Conservation (phyloP, 2,888 invertebrate genomes). For the Agrypnus murinus region DNA sequence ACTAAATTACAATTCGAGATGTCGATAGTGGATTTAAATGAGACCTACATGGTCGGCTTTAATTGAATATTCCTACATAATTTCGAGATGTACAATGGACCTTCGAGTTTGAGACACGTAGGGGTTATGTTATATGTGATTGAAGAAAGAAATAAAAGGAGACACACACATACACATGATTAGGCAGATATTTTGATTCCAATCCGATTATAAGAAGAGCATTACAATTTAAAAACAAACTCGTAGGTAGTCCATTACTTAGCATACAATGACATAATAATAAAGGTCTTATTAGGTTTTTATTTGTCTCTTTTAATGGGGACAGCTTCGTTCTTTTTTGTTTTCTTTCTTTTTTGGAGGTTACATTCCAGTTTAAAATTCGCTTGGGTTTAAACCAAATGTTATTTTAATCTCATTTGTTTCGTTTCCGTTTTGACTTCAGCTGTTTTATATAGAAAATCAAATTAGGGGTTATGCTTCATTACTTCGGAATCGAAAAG, state of each 20-base stretch:
- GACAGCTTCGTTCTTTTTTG: too few species aligned
- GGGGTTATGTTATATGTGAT: background rate
- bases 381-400: too few species aligned
- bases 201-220: conserved; percentile 34
- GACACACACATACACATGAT: conserved; percentile 1
- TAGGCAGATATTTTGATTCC: conserved; percentile 27
- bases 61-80: conserved; percentile 30
- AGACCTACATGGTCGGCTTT: conserved; percentile 33
- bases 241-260: conserved; percentile 31
- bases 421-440: too few species aligned
- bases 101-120: background rate
- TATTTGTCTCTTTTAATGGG: background rate
- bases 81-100: conserved; percentile 2
- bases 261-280: conserved; percentile 33
- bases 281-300: background rate
- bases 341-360: too few species aligned
- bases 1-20: conserved; percentile 34
- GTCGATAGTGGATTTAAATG: conserved; percentile 31
- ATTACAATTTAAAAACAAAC: conserved; percentile 25
- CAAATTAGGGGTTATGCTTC: too few species aligned
- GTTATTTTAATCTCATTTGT: too few species aligned
- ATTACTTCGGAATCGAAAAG: too few species aligned
- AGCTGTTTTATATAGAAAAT: too few species aligned
- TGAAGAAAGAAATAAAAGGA: background rate
- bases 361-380: too few species aligned